Base-by-base conservation (phyloP, 1,140 invertebrate genomes). In the Leucophenga varia region DNA sequence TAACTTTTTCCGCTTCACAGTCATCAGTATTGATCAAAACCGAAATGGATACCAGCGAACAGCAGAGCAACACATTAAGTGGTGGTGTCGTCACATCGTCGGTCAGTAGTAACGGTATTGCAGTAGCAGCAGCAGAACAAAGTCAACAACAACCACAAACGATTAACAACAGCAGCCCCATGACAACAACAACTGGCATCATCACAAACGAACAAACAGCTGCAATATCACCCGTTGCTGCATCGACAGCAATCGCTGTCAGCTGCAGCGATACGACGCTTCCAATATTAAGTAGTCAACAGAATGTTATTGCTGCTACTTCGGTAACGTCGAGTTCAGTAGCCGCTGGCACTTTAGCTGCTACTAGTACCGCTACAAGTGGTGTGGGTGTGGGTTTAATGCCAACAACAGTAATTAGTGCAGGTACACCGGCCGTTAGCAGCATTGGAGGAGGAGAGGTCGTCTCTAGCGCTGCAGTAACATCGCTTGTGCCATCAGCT, bases 21-120 rank as follows among this genome's bases (percentile, higher is more conserved):
- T 72, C 70, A 49, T 73, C 70, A 73, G 70, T 73, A 73, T 73
- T 73, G 70, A 61, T 72, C 25, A 49, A 54, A 39, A 46, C n/a
- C 44, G 61, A 71, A 32, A 13, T 52, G 41, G 57, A 56, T 30
- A 39, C 18, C 13, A 35, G 13, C 22, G 31, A 25, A 46, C 42
- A 44, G 31, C 42, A 44, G 31, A 21, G 18, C 19, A 44, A 34
- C 21, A 40, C 38, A 14, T 9, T 9, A n/a, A 68, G 47, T 50
- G 63, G 67, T 10, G 22, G 5, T 59, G 50, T 56, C 46, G 64
- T 68, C 37, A 50, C 63, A 45, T 25, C 22, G 22, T 10, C 10
- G 22, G 10, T 10, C 22, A 10, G 5, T 10, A 25, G 4, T 35
- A 35, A 35, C 32, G 6, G 16, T 6, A 13, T 16, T 13, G 32